Base-by-base conservation (phyloP, 2,797 vertebrate species). In the Galagoides demidoff region DNA sequence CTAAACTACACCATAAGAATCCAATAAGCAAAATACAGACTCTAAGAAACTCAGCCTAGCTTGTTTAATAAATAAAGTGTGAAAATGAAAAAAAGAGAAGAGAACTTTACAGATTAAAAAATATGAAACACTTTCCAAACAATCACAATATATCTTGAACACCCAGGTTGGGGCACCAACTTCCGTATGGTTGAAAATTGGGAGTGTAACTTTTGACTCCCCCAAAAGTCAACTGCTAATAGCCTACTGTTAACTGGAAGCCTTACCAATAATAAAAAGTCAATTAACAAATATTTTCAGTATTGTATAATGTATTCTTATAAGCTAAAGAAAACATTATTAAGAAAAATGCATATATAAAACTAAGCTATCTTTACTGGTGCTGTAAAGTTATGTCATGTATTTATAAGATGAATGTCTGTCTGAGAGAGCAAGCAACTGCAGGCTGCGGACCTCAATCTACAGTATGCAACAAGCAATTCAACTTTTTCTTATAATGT, bases 11-110 rank as follows among this genome's bases (percentile, higher is more conserved):
- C 27, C 29, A 43, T 0, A 88, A 7, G 3, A 88, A 74, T 61
- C 57, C 55, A 96, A 37, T 74, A 82, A 74, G 68, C 29, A 95
- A 96, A 90, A 92, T 77, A 43, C 12, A 93, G 20, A 84, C n/a
- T 70, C 39, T 37, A 71, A 89, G 45, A 93, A 74, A 87, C 81
- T 87, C 29, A 90, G 71, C 0, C 81, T 20, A 11, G 4, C 68
- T 96, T 81, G 59, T 92, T 83, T 29, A 94, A 64, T 74, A 90
- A 84, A 43, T 43, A 87, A 73, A 89, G 4, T 85, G 3, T 27
- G 90, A 96, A 88, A 89, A 57, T 29, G 7, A 31, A 66, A 43
- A 89, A 20, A 74, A 37, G 55, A 76, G 12, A 79, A 34, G 20
- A n/a, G 7, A 39, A 52, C 87, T 2, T 64, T 68, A 90, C 1